Evolutionary conservation across 2,797 vertebrate genomes (phyloP).

Genomic region (Decapterus maruadsi): DNA sequence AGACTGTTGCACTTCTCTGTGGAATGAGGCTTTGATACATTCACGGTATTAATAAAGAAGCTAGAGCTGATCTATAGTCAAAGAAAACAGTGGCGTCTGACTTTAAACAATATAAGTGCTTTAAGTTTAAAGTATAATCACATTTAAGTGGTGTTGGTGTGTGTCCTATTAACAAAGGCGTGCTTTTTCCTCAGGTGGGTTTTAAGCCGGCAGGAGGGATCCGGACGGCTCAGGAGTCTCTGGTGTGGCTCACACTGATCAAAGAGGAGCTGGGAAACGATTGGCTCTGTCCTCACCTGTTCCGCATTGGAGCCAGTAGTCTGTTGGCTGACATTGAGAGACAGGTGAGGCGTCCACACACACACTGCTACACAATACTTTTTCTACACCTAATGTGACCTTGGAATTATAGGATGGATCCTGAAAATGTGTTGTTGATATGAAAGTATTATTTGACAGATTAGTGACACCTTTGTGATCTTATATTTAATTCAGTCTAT

Average conservation of each 20-base stretch:
- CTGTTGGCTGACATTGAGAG: slow-evolving; percentile 94
- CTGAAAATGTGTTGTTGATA: too few relatives aligned
- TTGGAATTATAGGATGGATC: neutral
- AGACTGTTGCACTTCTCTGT: too few relatives aligned
- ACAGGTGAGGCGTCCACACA: slow-evolving; percentile 84
- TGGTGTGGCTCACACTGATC: slow-evolving; percentile 93
- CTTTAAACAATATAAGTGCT: too few relatives aligned
- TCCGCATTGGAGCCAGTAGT: slow-evolving; percentile 94
- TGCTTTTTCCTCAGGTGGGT: slow-evolving; percentile 86
- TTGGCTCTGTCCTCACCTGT: slow-evolving; percentile 92
- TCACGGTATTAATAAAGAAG: too few relatives aligned
- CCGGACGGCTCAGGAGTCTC: slow-evolving; percentile 90
- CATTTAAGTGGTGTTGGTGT: neutral
- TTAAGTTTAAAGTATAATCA: too few relatives aligned
- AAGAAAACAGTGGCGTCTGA: too few relatives aligned
- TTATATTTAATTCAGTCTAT: neutral
- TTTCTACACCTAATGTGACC: neutral
- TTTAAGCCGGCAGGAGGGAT: slow-evolving; percentile 98
- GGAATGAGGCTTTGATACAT: too few relatives aligned
- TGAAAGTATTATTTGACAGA: neutral
- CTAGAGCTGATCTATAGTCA: too few relatives aligned
- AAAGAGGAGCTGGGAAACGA: slow-evolving; percentile 94
- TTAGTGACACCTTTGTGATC: too few relatives aligned
- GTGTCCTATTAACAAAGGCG: slow-evolving; percentile 4
- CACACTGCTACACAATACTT: neutral